These are phyloP conservation scores for Tetheella fluctuosa DNA, from an alignment of 2,888 invertebrate genomes.

Conservation along the genomic window DNA sequence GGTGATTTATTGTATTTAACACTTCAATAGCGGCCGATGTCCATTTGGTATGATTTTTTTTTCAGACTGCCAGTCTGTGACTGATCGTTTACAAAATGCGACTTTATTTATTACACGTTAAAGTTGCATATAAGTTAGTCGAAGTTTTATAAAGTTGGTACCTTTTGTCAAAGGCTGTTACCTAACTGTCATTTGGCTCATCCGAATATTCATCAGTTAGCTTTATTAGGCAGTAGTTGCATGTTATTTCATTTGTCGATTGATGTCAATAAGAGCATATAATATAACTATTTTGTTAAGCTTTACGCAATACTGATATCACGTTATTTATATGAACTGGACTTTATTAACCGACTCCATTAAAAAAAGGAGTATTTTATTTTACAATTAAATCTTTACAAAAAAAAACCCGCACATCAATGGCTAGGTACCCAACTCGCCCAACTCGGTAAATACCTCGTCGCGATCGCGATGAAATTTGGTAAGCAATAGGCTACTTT, in stretches of 20 bases:
- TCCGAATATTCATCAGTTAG: conserved; percentile 37
- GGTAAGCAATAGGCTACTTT: too few species aligned
- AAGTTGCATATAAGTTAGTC: background rate
- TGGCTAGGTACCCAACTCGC: too few species aligned
- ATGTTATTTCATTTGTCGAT: conserved; percentile 4
- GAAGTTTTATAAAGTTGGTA: background rate
- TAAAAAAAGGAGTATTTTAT: too few species aligned
- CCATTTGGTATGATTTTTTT: conserved; percentile 42
- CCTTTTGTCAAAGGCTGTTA: conserved; percentile 23
- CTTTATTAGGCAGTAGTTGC: conserved; percentile 13
- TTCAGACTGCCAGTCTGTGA: conserved; percentile 25
- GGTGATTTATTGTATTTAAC: conserved; percentile 66
- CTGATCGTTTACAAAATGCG: background rate
- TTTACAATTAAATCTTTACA: too few species aligned
- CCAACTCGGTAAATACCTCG: too few species aligned
- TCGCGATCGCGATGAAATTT: too few species aligned
- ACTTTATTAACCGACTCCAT: too few species aligned
- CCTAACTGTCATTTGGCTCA: conserved; percentile 36
- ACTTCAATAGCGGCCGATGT: conserved; percentile 62
- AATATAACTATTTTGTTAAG: background rate
- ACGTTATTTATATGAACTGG: too few species aligned
- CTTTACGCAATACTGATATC: background rate
- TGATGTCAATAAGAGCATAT: conserved; percentile 1
- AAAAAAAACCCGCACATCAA: too few species aligned
- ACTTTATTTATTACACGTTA: background rate